Evolutionary conservation across 2,888 invertebrate species (phyloP).

Genomic region (Allolobophora icterica): DNA sequence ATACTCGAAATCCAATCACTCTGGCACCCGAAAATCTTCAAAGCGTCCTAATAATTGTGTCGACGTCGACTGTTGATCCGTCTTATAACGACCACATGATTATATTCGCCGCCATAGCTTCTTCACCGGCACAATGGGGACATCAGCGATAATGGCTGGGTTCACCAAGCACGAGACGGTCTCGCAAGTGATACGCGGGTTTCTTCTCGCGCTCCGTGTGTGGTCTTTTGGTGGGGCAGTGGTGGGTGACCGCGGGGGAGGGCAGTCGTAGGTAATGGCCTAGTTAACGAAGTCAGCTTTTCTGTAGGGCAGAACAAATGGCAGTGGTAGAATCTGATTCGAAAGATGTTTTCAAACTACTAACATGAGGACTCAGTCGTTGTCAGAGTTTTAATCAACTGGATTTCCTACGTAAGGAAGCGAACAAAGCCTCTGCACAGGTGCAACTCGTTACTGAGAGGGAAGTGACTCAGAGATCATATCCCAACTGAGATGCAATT

Average conservation of each 20-base stretch:
- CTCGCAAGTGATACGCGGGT: background rate
- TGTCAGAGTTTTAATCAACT: too few relatives aligned
- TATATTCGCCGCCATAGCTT: background rate
- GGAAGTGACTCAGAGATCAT: too few relatives aligned
- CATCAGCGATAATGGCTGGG: background rate
- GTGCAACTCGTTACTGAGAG: too few relatives aligned
- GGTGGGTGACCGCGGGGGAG: background rate
- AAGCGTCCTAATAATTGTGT: background rate
- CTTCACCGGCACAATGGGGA: background rate
- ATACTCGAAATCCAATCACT: background rate
- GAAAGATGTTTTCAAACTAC: too few relatives aligned
- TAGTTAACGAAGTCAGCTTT: background rate
- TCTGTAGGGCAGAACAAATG: background rate
- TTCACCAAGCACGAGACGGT: background rate
- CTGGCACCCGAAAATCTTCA: background rate
- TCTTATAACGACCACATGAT: background rate
- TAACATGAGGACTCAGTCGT: too few relatives aligned
- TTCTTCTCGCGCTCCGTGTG: background rate
- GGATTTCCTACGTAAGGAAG: too few relatives aligned
- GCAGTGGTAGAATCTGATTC: background rate
- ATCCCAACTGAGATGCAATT: too few relatives aligned
- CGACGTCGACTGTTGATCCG: background rate
- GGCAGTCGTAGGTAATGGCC: background rate
- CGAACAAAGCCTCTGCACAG: too few relatives aligned
- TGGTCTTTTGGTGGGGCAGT: background rate